Evolutionary conservation across 1,140 invertebrate genomes (phyloP), one percentile per base, ranked within the genome.

Genomic region (Drosophila nigromelanica): DNA sequence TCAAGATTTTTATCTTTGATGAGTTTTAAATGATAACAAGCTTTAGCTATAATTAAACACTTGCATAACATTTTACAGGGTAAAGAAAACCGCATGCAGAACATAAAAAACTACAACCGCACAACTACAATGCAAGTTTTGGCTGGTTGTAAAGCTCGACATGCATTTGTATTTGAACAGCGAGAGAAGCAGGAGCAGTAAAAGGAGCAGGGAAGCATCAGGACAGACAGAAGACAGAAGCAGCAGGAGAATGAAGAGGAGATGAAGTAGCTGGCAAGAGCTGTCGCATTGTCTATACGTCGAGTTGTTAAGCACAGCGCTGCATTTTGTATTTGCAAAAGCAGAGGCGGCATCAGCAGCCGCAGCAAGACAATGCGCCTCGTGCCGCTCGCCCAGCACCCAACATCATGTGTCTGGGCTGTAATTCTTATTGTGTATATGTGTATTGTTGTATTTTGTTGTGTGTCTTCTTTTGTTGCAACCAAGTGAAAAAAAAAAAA

Each of bases 21-120:
- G n/a, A n/a, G 18, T 18, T 18, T 2, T 18, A 18, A 18, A 1
- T 18, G 18, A 1, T 18, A 18, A 18, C 18, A 18, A 18, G 18
- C 18, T 18, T 18, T 18, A 18, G 18, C 18, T 18, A 18, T 18
- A 18, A 18, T 18, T 24, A 24, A 2, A 24, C 21, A 0, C 21
- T 4, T 24, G 27, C 27, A 27, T 5, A 27, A 27, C n/a, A 12
- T 6, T 18, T 73, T 58, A 70, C 58, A 74, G 67, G 59, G 67
- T 74, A 74, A 63, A 2, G 4, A 56, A 39, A 83, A 72, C 83
- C 78, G 72, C 81, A 85, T 74, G 75, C 63, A 59, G 67, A 58
- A 73, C 80, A 83, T 64, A 67, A 83, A 83, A 83, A 83, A 78
- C 70, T 67, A 73, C 68, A 67, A 77, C 68, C 81, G 27, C 61